Evolutionary conservation across 2,797 vertebrate species (phyloP), one percentile per base, ranked within the genome.

Genomic region (Mormyrops boulengeri): DNA sequence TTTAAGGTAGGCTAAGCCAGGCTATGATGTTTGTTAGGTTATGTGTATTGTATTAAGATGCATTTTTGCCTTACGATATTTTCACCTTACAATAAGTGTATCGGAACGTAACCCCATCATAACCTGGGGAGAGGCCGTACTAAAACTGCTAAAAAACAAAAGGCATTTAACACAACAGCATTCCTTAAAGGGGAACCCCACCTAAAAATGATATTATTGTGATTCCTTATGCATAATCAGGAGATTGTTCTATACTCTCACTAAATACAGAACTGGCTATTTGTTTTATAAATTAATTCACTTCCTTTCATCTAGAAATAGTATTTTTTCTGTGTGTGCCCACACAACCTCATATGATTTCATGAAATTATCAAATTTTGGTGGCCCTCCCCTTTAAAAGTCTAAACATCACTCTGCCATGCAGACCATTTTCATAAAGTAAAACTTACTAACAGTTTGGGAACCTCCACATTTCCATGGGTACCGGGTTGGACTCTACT

Each of bases 401-500:
- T 5, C 19, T 66, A 5, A 4, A 3, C 19, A 17, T 17, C 41
- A 55, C 82, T 26, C 14, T n/a, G 17, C 14, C 90, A 89, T 89
- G 90, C 90, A 89, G 49, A 86, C 12, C 47, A 17, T 87, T 69
- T 22, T 7, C 5, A 1, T 17, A 66, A 62, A 44, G 19, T n/a
- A 55, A 26, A 26, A 85, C 84, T 52, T 41, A 88, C 87, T 47
- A 88, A 62, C 38, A 47, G 57, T 49, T 34, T 26, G 44, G 89
- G 41, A 55, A 69, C 44, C 19, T 77, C 60, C 90, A 86, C 95
- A 95, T 97, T 97, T 96, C 96, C 96, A 97, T 96, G 95, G 94
- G 94, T 89, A 91, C 38, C 93, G 94, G 93, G 95, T 94, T 95
- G 95, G 95, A 95, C 93, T 95, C 95, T 95, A 93, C 95, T 95